A percentile compares a stretch with the other conserved stretches of the same genome.
Conservation (phyloP, 2,113 vertebrate species). For the Redunca redunca region DNA sequence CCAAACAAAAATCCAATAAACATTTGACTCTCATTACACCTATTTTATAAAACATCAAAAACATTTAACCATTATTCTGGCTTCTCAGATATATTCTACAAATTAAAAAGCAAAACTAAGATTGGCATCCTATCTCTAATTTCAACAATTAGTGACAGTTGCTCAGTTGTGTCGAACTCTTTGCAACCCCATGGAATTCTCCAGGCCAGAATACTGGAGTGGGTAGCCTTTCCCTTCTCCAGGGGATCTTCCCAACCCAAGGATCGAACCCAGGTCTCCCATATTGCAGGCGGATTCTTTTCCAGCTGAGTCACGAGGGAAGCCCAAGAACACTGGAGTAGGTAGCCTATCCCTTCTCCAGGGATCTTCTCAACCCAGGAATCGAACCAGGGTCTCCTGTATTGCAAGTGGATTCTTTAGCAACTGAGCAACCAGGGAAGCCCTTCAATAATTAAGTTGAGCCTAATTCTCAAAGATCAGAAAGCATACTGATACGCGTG, state of each 20-base stretch:
- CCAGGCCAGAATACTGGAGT: not conserved
- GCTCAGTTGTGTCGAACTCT: not conserved
- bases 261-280: not conserved
- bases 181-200: not conserved
- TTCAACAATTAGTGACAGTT: not conserved
- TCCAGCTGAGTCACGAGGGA: not conserved
- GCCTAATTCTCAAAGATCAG: not conserved
- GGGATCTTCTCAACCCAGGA: not conserved
- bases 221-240: not conserved
- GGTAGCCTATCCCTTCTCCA: not conserved
- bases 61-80: not conserved
- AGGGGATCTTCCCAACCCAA: not conserved
- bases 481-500: not conserved
- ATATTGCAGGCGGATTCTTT: not conserved
- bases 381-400: not conserved
- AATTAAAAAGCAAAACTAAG: not conserved
- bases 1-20: constrained; percentile 1
- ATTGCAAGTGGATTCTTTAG: not conserved
- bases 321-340: not conserved
- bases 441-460: not conserved
- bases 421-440: not conserved
- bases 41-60: not conserved
- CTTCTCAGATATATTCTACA: not conserved
- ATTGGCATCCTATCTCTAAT: not conserved
- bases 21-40: not conserved